These are phyloP conservation scores for Nematolebias whitei DNA, from an alignment of 2,113 vertebrate genomes.

Conservation along the genomic window DNA sequence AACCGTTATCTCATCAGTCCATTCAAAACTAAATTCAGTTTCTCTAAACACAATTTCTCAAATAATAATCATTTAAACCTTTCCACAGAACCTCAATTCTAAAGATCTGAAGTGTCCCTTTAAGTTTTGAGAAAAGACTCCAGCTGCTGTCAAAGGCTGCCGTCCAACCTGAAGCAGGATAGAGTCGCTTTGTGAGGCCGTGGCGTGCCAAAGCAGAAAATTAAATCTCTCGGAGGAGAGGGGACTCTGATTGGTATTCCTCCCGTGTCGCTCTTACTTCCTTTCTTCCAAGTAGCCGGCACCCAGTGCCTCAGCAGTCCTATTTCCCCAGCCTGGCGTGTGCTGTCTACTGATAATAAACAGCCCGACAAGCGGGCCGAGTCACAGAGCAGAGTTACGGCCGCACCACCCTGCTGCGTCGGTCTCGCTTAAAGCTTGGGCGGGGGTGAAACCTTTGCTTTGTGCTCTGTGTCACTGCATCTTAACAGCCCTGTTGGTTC, in stretches of 20 bases:
- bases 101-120: neutral
- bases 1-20: too few relatives aligned
- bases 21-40: too few relatives aligned
- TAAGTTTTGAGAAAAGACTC: slow-evolving; percentile 26
- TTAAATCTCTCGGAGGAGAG: slow-evolving; percentile 53
- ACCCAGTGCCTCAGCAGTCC: slow-evolving; percentile 56
- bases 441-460: slow-evolving; percentile 42
- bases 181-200: slow-evolving; percentile 29
- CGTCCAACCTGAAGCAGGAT: slow-evolving; percentile 42
- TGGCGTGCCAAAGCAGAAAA: slow-evolving; percentile 47
- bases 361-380: slow-evolving; percentile 35
- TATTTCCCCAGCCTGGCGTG: slow-evolving; percentile 53
- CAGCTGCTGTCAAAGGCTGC: slow-evolving; percentile 15
- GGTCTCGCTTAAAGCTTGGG: slow-evolving; percentile 33
- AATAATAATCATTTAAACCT: too few relatives aligned
- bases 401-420: slow-evolving; percentile 13
- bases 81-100: too few relatives aligned
- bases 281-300: slow-evolving; percentile 55
- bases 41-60: too few relatives aligned
- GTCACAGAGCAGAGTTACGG: slow-evolving; percentile 48
- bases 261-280: slow-evolving; percentile 42
- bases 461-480: slow-evolving; percentile 38
- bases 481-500: slow-evolving; percentile 41
- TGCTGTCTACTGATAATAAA: slow-evolving; percentile 77
- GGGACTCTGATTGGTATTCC: slow-evolving; percentile 77